These are phyloP conservation scores for Sminthurides aquaticus DNA, from an alignment of 2,888 invertebrate genomes.

Conservation along the genomic window DNA sequence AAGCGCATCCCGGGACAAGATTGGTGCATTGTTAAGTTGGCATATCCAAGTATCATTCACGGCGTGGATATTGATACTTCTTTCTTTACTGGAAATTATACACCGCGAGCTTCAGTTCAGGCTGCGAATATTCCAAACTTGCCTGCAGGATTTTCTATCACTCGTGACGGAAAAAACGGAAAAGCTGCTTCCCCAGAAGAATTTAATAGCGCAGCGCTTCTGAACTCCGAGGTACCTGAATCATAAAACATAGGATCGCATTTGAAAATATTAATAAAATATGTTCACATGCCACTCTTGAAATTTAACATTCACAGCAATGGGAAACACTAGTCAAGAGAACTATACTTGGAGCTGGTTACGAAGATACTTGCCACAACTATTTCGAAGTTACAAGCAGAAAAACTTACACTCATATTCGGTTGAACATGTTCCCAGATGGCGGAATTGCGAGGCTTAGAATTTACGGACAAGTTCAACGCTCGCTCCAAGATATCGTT, in stretches of 20 bases:
- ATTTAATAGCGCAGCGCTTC: constrained; percentile 49
- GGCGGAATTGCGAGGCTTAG: constrained; percentile 58
- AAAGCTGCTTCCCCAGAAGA: constrained; percentile 51
- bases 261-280: no score
- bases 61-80: constrained; percentile 57
- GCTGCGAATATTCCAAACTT: constrained; percentile 47
- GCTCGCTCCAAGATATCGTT: constrained; percentile 41
- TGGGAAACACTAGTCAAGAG: constrained; percentile 56
- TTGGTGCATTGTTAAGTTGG: constrained; percentile 57
- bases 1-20: constrained; percentile 57
- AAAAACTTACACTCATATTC: constrained; percentile 55
- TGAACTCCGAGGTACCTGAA: constrained; percentile 48
- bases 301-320: constrained; percentile 45
- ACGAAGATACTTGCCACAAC: constrained; percentile 55
- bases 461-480: constrained; percentile 54
- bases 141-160: background rate
- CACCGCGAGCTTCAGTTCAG: constrained; percentile 58
- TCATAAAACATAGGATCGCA: no score
- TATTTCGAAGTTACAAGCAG: constrained; percentile 53
- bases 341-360: constrained; percentile 53
- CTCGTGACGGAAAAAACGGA: constrained; percentile 45
- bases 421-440: constrained; percentile 59
- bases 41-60: constrained; percentile 53
- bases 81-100: constrained; percentile 59
- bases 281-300: no score